Base-by-base conservation (phyloP, 2,113 vertebrate species). In the Tauraco erythrolophus region DNA sequence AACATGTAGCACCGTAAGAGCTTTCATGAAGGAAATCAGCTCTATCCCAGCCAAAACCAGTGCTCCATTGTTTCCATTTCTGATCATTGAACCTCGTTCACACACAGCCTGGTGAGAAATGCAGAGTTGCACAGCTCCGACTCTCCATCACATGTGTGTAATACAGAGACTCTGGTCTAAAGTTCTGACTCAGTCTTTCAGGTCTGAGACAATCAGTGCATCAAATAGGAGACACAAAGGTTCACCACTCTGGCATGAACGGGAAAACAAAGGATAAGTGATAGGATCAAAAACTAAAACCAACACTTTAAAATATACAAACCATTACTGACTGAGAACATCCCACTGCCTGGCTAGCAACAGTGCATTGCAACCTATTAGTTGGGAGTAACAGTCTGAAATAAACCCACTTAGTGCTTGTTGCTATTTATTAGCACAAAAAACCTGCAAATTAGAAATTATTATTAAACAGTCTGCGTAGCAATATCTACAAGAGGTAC, bases 1-100 rank as follows among this genome's bases (percentile, higher is more conserved):
- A 50, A 50, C 21, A 14, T 15, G 5, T 5, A 62, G 16, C 13
- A 5, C 28, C 0, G 0, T 71, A 65, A 31, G 28, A 93, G 10
- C 6, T 27, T 3, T 24, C 60, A 4, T 31, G 30, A 66, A 35
- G 57, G 48, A 31, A 54, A 54, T 27, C 18, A 54, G 8, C 45
- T 27, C 37, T 46, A 33, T 35, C 19, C 30, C 30, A 71, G 65
- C n/a, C 46, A 10, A 79, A 79, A 50, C 7, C 60, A 56, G 31
- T 43, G 39, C 39, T 54, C 46, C 7, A 2, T 24, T 27, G 35
- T 31, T 56, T 60, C 45, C 2, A 0, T 19, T 74, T 61, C 60
- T 78, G 58, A 43, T 22, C 21, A 9, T 0, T 30, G 50, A 75
- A n/a, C 39, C 8, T 72, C 33, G 10, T 10, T 54, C 35, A 6